These are phyloP conservation scores for Alentia gelatinosa DNA, from an alignment of 2,888 invertebrate species.

Conservation along the genomic window DNA sequence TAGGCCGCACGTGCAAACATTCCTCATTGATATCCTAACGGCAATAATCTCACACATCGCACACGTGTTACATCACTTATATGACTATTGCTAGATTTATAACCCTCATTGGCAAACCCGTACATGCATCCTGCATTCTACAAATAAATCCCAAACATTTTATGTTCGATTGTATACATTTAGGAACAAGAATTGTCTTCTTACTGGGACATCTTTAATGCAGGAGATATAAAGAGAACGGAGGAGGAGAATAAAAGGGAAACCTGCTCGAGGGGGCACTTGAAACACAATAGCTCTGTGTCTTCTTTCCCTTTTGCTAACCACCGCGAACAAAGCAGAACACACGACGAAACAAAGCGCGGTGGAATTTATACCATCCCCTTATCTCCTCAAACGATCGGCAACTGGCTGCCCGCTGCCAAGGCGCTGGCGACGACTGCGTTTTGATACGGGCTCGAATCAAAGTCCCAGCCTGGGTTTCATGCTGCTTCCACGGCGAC, in stretches of 20 bases:
- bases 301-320: background rate
- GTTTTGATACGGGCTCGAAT: background rate
- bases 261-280: background rate
- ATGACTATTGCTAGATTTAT: too few relatives aligned
- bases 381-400: background rate
- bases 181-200: too few relatives aligned
- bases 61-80: too few relatives aligned
- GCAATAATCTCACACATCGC: too few relatives aligned
- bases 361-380: background rate
- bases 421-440: background rate
- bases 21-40: too few relatives aligned
- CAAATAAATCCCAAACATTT: too few relatives aligned
- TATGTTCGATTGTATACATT: too few relatives aligned
- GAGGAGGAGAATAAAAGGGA: background rate
- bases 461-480: background rate
- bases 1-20: too few relatives aligned
- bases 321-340: background rate
- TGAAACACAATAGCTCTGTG: constrained; percentile 13
- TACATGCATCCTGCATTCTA: too few relatives aligned
- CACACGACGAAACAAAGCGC: background rate
- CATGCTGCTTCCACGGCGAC: background rate
- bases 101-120: too few relatives aligned
- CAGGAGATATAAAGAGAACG: too few relatives aligned
- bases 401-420: background rate
- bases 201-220: too few relatives aligned